These are phyloP conservation scores for Protophormia terraenovae DNA, from an alignment of 2,888 invertebrate genomes.

Conservation along the genomic window DNA sequence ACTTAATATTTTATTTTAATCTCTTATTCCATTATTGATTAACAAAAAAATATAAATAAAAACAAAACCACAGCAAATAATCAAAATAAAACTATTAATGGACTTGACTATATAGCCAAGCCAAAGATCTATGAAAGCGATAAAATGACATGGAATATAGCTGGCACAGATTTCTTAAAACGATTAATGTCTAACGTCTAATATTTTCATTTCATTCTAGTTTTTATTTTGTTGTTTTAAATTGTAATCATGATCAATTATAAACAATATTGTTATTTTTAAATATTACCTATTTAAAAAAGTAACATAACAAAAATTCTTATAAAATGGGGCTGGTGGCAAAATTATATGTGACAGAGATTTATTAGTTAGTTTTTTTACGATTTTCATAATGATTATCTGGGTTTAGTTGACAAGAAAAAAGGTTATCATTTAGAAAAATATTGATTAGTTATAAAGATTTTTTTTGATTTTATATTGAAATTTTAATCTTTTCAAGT, in stretches of 20 bases:
- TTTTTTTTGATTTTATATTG: background rate
- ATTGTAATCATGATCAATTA: constrained; percentile 29
- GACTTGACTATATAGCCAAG: constrained; percentile 10
- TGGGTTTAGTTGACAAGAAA: background rate
- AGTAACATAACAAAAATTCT: background rate
- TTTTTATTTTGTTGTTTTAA: background rate
- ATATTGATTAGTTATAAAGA: background rate
- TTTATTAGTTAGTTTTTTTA: constrained; percentile 32
- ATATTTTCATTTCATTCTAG: background rate
- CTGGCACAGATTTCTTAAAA: constrained; percentile 5
- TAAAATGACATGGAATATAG: background rate
- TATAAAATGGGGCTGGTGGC: background rate
- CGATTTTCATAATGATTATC: background rate
- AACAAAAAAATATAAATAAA: constrained; percentile 14
- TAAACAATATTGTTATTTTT: background rate
- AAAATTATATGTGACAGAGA: constrained; percentile 36
- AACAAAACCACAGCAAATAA: too few relatives aligned
- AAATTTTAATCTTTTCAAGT: background rate
- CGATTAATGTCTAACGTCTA: background rate
- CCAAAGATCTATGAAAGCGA: background rate
- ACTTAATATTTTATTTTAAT: background rate
- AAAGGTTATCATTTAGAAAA: background rate
- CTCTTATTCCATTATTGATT: constrained; percentile 8
- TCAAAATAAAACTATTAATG: constrained; percentile 3
- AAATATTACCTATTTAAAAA: background rate